Conservation (phyloP, 2,113 vertebrate genomes). For the Clarias batrachus region DNA sequence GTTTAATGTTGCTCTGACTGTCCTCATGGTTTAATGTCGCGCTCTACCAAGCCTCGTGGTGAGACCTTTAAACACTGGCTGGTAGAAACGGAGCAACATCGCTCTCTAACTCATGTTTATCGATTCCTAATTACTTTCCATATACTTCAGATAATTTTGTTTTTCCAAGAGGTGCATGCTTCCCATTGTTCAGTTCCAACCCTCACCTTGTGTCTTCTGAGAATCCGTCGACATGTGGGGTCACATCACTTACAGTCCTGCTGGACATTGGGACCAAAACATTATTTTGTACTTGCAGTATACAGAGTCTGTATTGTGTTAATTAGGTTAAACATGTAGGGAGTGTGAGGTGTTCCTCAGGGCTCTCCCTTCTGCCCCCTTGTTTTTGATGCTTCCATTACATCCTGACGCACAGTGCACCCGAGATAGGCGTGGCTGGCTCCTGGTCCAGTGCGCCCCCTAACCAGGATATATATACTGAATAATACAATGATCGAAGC, state of each 20-base stretch:
- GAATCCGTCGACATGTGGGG: slow-evolving; percentile 22
- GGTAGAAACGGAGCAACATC: slow-evolving; percentile 39
- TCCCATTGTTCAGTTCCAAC: slow-evolving; percentile 24
- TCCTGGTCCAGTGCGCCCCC: not conserved
- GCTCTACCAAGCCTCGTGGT: slow-evolving; percentile 44
- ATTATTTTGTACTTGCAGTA: not conserved
- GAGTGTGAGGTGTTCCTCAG: too few species aligned
- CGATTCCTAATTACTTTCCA: slow-evolving; percentile 36
- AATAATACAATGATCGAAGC: too few species aligned
- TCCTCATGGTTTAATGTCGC: slow-evolving; percentile 42
- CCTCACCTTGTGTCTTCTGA: not conserved
- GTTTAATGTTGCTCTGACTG: slow-evolving; percentile 37
- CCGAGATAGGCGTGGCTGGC: too few species aligned
- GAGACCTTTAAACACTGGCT: slow-evolving; percentile 39
- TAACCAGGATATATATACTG: not conserved
- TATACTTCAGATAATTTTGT: slow-evolving; percentile 43
- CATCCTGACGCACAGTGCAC: too few species aligned
- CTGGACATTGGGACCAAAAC: not conserved
- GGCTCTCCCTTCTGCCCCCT: too few species aligned
- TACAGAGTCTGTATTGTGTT: too few species aligned
- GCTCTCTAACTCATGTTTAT: slow-evolving; percentile 53
- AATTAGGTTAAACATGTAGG: not conserved
- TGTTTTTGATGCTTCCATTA: too few species aligned
- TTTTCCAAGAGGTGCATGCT: slow-evolving; percentile 47
- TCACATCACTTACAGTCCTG: not conserved